Conservation (phyloP, 1,140 invertebrate species). For the Drosophila nigromelanica region DNA sequence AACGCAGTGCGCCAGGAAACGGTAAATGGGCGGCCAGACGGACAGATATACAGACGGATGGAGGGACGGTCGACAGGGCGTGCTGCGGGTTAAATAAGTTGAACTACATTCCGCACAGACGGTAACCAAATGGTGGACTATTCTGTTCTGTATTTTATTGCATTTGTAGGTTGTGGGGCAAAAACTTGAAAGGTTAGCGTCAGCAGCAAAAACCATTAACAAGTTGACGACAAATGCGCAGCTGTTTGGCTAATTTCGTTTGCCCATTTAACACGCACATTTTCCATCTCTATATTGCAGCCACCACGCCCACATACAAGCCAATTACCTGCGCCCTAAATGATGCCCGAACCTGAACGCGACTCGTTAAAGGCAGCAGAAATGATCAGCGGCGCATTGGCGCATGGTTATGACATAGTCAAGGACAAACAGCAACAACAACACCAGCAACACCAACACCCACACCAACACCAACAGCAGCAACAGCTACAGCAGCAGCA, state of each 20-base stretch:
- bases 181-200: slow-evolving; percentile 36
- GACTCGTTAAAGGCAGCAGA: slow-evolving; percentile 74
- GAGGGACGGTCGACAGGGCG: slow-evolving; percentile 7
- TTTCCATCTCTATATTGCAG: slow-evolving; percentile 42
- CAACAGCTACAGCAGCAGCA: slow-evolving; percentile 28
- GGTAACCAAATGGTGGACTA: slow-evolving; percentile 44
- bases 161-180: slow-evolving; percentile 43
- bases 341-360: slow-evolving; percentile 83
- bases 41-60: slow-evolving; percentile 17
- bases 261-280: slow-evolving; percentile 9
- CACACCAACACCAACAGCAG: slow-evolving; percentile 28
- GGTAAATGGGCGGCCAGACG: slow-evolving; percentile 55
- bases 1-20: slow-evolving; percentile 80
- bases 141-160: slow-evolving; percentile 71
- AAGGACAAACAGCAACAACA: slow-evolving; percentile 66
- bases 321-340: slow-evolving; percentile 64
- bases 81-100: slow-evolving; percentile 67
- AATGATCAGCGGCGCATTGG: slow-evolving; percentile 78
- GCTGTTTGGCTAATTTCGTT: slow-evolving; percentile 63
- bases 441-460: slow-evolving; percentile 39
- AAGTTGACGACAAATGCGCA: slow-evolving; percentile 72
- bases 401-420: slow-evolving; percentile 67
- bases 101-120: slow-evolving; percentile 62
- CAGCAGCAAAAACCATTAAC: slow-evolving; percentile 60
- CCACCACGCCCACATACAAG: slow-evolving; percentile 41